A percentile compares a stretch with the other conserved stretches of the same genome.
Evolutionary conservation across 2,113 vertebrate genomes (phyloP).

Genomic region (Chionis minor): DNA sequence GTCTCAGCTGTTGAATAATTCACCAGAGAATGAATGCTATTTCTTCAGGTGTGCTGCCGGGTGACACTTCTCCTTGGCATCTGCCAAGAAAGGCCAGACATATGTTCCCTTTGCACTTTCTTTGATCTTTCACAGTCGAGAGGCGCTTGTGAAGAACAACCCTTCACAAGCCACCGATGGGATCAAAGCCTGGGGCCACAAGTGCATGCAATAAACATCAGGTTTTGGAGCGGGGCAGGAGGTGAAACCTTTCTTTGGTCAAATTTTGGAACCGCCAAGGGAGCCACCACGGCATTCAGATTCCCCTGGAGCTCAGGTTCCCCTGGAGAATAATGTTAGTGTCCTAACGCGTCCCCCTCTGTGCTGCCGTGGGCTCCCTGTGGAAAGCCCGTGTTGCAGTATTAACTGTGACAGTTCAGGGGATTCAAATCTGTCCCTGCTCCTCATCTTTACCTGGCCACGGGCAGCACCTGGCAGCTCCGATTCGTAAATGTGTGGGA

Average conservation of each 20-base stretch:
- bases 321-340: neutral
- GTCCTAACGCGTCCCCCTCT: neutral
- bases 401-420: neutral
- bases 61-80: neutral
- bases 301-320: neutral
- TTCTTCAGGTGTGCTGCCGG: constrained; percentile 14
- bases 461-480: neutral
- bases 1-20: constrained; percentile 28
- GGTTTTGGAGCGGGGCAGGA: neutral
- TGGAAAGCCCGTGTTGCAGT: neutral
- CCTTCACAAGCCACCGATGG: neutral
- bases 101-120: neutral
- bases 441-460: neutral
- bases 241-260: neutral
- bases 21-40: neutral
- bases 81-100: neutral
- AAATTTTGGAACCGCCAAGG: neutral
- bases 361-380: accelerated
- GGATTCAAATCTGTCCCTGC: neutral
- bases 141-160: accelerated
- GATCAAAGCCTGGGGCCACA: neutral
- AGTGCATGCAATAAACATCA: neutral
- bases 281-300: neutral
- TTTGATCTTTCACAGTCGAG: neutral
- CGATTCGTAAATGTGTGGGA: neutral